Conservation (phyloP, 2,888 invertebrate species). For the Branchipolynoe longqiensis region DNA sequence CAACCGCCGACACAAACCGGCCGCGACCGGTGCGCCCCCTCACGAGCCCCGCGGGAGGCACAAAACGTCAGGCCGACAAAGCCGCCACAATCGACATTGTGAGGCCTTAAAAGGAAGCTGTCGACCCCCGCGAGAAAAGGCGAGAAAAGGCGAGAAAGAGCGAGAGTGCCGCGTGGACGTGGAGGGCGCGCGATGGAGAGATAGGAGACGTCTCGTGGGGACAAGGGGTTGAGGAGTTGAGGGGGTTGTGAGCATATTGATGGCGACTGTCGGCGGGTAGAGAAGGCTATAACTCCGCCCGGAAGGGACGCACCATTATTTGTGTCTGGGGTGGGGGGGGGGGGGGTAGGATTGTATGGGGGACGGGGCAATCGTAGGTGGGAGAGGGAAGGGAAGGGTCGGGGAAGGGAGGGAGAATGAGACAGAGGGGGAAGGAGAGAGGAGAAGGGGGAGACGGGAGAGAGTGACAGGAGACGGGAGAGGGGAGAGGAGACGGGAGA, state of each 20-base stretch:
- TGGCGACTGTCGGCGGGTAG: neutral
- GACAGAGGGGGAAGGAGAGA: too few species aligned
- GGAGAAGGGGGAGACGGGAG: too few species aligned
- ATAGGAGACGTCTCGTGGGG: constrained; percentile 21
- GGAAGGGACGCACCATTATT: constrained; percentile 2
- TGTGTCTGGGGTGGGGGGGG: too few species aligned
- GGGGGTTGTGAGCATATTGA: constrained; percentile 36
- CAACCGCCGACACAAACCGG: constrained; percentile 8
- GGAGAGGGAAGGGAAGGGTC: too few species aligned
- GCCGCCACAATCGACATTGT: constrained; percentile 53
- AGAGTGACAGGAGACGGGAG: too few species aligned
- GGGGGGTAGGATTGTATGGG: too few species aligned
- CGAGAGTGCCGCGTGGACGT: constrained; percentile 28
- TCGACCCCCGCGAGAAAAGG: constrained; percentile 53
- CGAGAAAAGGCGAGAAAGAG: constrained; percentile 53
- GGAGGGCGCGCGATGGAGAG: constrained; percentile 36
- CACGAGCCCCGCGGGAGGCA: constrained; percentile 11
- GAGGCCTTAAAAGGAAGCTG: constrained; percentile 31
- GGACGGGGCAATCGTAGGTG: too few species aligned
- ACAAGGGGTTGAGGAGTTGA: constrained; percentile 20
- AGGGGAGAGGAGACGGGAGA: too few species aligned
- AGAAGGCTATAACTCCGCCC: neutral
- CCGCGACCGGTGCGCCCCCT: constrained; percentile 21
- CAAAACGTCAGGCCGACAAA: constrained; percentile 40
- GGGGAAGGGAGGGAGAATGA: too few species aligned